These are phyloP conservation scores for Gortyna flavago DNA, from an alignment of 2,888 invertebrate species.

Conservation along the genomic window DNA sequence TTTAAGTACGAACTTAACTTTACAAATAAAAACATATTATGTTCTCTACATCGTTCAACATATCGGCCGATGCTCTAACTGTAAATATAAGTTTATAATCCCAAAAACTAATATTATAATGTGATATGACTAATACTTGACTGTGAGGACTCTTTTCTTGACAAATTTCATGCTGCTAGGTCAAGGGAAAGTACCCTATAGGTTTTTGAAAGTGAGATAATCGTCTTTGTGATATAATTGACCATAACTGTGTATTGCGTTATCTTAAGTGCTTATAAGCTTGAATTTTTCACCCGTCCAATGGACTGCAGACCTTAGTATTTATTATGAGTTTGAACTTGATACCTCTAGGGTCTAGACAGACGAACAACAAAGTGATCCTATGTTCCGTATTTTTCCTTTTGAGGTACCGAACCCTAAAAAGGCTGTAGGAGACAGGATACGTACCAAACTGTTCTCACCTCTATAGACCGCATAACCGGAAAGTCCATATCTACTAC, in stretches of 20 bases:
- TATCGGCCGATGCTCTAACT: neutral
- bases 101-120: neutral
- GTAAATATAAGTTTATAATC: neutral
- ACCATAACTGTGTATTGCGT: neutral
- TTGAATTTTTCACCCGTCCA: neutral
- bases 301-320: neutral
- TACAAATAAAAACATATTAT: no score
- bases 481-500: neutral
- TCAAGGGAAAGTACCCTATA: neutral
- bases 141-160: neutral
- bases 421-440: neutral
- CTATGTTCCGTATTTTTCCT: neutral
- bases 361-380: neutral
- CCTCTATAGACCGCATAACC: neutral
- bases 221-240: neutral
- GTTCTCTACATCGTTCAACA: neutral
- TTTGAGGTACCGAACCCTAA: neutral
- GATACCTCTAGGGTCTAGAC: neutral
- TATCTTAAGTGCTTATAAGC: neutral
- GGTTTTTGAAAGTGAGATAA: neutral
- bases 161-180: neutral
- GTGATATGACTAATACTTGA: neutral
- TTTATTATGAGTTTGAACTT: neutral
- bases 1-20: neutral
- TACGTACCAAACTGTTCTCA: neutral